Evolutionary conservation across 37 sponge, comb jelly and placozoan genomes (phyloP).

Genomic region (Amphimedon queenslandica): DNA sequence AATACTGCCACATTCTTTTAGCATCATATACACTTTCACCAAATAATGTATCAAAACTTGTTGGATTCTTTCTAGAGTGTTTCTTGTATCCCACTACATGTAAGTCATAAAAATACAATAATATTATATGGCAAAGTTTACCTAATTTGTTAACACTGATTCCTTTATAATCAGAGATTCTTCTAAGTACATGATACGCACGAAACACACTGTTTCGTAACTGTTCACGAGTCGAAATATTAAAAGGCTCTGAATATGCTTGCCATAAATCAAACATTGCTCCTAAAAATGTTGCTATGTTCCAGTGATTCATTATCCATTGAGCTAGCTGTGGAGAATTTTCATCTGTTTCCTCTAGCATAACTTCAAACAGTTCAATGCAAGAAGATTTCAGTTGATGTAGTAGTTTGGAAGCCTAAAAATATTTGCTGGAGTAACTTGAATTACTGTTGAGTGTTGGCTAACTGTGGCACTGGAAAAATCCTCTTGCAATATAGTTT

Average conservation of each 20-base stretch:
- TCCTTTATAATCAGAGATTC: not conserved
- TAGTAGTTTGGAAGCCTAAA: not conserved
- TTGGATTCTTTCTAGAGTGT: not conserved
- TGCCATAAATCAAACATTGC: not conserved
- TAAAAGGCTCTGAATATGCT: not conserved
- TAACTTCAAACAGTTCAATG: conserved; percentile 4
- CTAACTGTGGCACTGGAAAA: not conserved
- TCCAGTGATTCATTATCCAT: not conserved
- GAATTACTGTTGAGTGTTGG: too few relatives aligned
- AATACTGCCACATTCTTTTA: not conserved
- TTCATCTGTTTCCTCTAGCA: conserved; percentile 1
- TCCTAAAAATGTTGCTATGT: not conserved
- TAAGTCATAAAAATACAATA: too few relatives aligned
- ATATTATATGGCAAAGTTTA: too few relatives aligned
- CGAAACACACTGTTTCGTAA: not conserved
- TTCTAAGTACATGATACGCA: not conserved
- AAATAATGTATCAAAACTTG: not conserved
- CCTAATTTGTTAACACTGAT: not conserved
- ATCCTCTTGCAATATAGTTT: not conserved
- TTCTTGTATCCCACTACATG: not conserved
- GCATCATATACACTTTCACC: not conserved
- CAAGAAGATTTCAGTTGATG: not conserved
- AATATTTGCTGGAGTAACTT: too few relatives aligned
- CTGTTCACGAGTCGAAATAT: not conserved
- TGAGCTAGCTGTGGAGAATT: not conserved